Evolutionary conservation across 2,113 vertebrate genomes (phyloP).

Genomic region (Hippopotamus amphibius): DNA sequence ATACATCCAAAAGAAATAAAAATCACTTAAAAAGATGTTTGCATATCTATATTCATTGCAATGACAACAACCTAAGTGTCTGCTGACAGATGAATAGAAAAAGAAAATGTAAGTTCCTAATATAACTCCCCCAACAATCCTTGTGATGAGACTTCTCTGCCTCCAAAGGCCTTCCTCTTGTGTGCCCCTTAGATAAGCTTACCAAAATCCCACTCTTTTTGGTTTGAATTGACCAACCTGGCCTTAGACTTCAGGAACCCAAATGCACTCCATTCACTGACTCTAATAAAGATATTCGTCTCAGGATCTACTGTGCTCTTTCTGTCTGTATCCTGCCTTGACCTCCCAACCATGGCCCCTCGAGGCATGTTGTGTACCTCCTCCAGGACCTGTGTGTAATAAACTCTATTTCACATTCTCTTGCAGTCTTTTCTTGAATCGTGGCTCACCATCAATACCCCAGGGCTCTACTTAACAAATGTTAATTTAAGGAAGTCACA

Average conservation of each 20-base stretch:
- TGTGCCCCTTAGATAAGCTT: neutral
- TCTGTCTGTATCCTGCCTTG: neutral
- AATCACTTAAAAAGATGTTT: neutral
- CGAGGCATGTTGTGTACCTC: neutral
- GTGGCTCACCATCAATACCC: neutral
- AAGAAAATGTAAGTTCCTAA: neutral
- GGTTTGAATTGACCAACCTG: neutral
- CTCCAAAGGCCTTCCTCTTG: neutral
- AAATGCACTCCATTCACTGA: neutral
- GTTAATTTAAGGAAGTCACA: neutral
- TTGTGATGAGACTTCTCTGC: neutral
- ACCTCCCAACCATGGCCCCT: neutral
- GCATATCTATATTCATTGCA: neutral
- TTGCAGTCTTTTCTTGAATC: neutral
- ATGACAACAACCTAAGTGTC: neutral
- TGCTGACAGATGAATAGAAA: neutral
- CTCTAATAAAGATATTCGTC: neutral
- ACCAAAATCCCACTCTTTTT: neutral
- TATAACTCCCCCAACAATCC: neutral
- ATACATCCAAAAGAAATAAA: neutral
- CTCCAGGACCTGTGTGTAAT: neutral
- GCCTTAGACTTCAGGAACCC: neutral
- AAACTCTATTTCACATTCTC: neutral
- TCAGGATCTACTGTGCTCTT: neutral
- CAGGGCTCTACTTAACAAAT: neutral